Conservation (phyloP, 2,797 vertebrate species). For the Poeciliopsis turneri region DNA sequence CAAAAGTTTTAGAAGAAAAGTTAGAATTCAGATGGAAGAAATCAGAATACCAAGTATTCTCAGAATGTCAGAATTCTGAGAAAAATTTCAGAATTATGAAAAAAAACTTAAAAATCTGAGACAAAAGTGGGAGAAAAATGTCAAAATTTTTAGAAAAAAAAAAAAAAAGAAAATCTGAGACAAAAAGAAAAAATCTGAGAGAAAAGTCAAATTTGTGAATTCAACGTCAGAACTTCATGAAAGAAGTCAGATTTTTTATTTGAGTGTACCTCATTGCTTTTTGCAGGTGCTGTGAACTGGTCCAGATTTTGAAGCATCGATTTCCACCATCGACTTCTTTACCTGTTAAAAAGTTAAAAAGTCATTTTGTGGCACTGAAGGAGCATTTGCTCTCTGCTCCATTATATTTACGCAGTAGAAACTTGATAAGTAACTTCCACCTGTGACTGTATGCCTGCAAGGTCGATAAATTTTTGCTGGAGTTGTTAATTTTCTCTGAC, state of each 20-base stretch:
- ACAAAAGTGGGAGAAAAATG: too few relatives aligned
- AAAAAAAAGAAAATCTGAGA: too few relatives aligned
- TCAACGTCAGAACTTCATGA: too few relatives aligned
- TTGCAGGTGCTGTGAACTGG: neutral
- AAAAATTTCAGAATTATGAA: too few relatives aligned
- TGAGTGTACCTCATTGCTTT: neutral
- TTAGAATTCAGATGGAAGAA: too few relatives aligned
- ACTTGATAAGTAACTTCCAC: neutral
- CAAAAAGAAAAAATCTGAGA: too few relatives aligned
- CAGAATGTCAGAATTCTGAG: too few relatives aligned
- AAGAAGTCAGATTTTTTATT: neutral
- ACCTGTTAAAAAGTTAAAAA: neutral
- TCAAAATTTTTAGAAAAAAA: too few relatives aligned
- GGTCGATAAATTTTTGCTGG: slow-evolving; percentile 25
- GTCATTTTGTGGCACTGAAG: neutral
- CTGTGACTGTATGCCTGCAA: neutral
- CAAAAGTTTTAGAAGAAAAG: too few relatives aligned
- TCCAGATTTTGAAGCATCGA: neutral
- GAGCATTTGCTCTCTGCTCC: neutral
- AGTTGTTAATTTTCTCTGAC: slow-evolving; percentile 17
- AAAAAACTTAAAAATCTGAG: too few relatives aligned
- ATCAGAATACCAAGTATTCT: too few relatives aligned
- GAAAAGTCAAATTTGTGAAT: too few relatives aligned
- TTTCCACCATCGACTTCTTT: neutral
- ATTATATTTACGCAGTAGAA: neutral